These are phyloP conservation scores for Molossus molossus DNA, from an alignment of 2,797 vertebrate genomes.

Conservation along the genomic window DNA sequence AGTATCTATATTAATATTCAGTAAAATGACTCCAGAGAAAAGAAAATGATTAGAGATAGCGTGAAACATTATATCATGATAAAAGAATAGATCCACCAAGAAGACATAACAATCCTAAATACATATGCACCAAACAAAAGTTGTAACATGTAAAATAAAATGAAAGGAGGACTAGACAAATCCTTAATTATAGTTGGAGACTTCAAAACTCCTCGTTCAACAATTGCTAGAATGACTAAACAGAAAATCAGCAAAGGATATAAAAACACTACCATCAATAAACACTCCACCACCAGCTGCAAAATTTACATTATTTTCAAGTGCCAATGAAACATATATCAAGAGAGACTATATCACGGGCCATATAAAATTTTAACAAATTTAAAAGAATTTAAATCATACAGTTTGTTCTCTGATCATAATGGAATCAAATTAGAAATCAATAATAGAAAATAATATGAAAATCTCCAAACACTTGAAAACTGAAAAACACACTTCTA, in stretches of 20 bases:
- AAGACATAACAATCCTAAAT: slow-evolving; percentile 11
- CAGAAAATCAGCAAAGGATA: not conserved
- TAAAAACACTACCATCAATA: not conserved
- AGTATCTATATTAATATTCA: not conserved
- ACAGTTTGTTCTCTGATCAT: not conserved
- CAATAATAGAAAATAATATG: not conserved
- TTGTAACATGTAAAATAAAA: not conserved
- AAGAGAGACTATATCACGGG: not conserved
- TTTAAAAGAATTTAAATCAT: no score
- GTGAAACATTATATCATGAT: not conserved
- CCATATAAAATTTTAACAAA: no score
- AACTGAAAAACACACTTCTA: not conserved
- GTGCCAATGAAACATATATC: not conserved
- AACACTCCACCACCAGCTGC: not conserved
- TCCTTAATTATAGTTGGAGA: not conserved
- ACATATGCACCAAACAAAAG: not conserved
- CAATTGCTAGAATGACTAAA: not conserved
- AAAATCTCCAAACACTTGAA: not conserved
- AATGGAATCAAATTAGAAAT: not conserved
- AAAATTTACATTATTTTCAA: not conserved
- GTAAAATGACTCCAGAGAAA: not conserved
- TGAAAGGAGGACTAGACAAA: not conserved
- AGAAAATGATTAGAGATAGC: not conserved
- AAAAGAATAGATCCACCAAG: not conserved
- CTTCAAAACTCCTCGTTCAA: not conserved